A percentile compares a stretch with the other conserved stretches of the same genome.
Evolutionary conservation across 2,797 vertebrate genomes (phyloP).

Genomic region (Mus spretus): DNA sequence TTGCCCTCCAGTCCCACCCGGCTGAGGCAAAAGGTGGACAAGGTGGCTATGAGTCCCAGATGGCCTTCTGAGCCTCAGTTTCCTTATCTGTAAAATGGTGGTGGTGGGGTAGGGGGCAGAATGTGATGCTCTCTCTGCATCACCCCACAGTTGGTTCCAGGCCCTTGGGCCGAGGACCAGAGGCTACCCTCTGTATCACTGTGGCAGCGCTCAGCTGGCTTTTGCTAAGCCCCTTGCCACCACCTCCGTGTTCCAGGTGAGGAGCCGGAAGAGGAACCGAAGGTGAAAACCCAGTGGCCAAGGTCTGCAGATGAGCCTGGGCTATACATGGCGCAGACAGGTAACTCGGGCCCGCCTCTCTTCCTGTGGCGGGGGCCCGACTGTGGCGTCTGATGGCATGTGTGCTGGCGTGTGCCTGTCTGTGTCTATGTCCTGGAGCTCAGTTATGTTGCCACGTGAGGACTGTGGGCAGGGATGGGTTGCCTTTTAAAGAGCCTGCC

Average conservation of each 20-base stretch:
- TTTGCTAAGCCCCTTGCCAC: constrained; percentile 62
- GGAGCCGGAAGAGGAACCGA: constrained; percentile 93
- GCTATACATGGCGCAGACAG: constrained; percentile 99
- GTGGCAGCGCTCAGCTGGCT: constrained; percentile 21
- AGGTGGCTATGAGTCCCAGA: neutral
- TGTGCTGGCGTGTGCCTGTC: constrained; percentile 80
- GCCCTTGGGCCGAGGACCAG: constrained; percentile 8
- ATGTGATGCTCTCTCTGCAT: neutral
- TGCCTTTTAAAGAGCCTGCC: constrained; percentile 34
- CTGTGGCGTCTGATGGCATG: constrained; percentile 73
- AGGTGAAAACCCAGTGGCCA: constrained; percentile 98
- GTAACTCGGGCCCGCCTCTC: constrained; percentile 88
- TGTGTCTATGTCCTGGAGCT: constrained; percentile 75
- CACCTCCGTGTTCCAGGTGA: constrained; percentile 91
- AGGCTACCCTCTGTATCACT: constrained; percentile 14
- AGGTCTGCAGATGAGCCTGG: constrained; percentile 98
- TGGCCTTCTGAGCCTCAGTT: constrained; percentile 61
- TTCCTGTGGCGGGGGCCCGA: constrained; percentile 75
- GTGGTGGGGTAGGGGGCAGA: constrained; percentile 20
- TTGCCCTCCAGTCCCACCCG: neutral
- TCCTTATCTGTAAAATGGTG: constrained; percentile 64
- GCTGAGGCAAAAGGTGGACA: constrained; percentile 19
- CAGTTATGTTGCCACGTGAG: constrained; percentile 60
- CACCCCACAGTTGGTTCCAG: neutral
- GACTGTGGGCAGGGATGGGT: constrained; percentile 73